A percentile compares a stretch with the other conserved stretches of the same genome.
Conservation (phyloP, 1,140 invertebrate genomes). For the Cydia strobilella region DNA sequence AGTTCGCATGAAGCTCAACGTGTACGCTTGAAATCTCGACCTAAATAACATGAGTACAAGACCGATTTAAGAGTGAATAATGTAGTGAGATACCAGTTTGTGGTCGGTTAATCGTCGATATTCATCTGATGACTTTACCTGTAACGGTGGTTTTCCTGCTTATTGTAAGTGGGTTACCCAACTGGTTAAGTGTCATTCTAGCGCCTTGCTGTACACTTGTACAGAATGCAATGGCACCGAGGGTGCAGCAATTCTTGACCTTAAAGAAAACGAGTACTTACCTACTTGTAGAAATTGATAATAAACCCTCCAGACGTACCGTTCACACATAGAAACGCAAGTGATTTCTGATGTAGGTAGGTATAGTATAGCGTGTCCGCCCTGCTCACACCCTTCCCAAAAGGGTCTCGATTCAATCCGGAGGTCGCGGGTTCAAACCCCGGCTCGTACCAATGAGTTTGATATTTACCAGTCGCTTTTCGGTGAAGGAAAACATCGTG, state of each 20-base stretch:
- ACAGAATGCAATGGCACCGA: not conserved
- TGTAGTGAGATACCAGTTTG: conserved; percentile 5
- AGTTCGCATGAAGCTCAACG: not conserved
- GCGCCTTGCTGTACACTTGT: not conserved
- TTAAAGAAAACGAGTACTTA: not conserved
- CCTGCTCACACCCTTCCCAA: no score
- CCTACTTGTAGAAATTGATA: not conserved
- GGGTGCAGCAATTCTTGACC: not conserved
- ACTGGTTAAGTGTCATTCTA: conserved; percentile 9
- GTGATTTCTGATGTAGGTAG: no score
- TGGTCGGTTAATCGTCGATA: not conserved
- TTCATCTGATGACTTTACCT: conserved; percentile 20
- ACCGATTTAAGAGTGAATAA: not conserved
- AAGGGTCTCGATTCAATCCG: no score
- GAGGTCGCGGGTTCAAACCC: no score
- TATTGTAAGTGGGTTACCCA: conserved; percentile 13
- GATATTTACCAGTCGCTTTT: no score
- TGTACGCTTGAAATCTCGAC: not conserved
- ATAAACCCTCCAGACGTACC: not conserved
- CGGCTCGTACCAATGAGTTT: no score
- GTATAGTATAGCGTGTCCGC: no score
- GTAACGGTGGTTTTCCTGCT: conserved; percentile 25
- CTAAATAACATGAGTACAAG: not conserved
- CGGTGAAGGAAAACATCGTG: no score
- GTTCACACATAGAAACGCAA: no score